Percentiles rank a stretch among this genome's conserved stretches.
These are phyloP conservation scores for Drosophila quinaria DNA, from an alignment of 2,888 invertebrate species.

Conservation along the genomic window DNA sequence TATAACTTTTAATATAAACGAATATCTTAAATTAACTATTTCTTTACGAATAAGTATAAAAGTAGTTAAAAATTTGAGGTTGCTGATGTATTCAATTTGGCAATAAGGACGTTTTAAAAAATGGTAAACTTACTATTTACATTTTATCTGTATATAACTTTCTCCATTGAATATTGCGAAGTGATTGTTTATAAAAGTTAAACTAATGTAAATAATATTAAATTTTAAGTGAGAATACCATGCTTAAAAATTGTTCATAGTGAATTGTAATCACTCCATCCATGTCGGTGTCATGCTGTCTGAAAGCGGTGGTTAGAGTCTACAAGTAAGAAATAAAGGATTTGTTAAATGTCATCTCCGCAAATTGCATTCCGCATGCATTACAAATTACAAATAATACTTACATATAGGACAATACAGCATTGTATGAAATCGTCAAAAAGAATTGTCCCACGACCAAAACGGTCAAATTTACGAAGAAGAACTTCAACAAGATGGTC, in stretches of 20 bases:
- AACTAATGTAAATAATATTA: constrained; percentile 78
- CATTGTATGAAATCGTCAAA: constrained; percentile 99
- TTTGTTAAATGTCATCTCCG: background rate
- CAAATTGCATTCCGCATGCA: background rate
- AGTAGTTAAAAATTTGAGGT: constrained; percentile 9
- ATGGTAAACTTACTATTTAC: constrained; percentile 35
- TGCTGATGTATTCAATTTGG: constrained; percentile 15
- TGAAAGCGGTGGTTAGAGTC: constrained; percentile 96
- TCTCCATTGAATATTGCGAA: constrained; percentile 7
- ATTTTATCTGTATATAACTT: constrained; percentile 28
- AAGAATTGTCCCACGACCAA: constrained; percentile 94
- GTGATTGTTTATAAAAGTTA: constrained; percentile 5
- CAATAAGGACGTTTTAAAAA: constrained; percentile 5
- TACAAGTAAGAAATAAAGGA: constrained; percentile 85
- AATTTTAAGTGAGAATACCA: constrained; percentile 94
- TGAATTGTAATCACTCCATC: constrained; percentile 97
- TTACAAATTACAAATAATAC: constrained; percentile 3
- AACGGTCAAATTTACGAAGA: constrained; percentile 97
- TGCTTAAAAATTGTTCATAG: constrained; percentile 97
- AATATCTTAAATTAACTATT: constrained; percentile 1
- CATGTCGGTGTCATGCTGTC: constrained; percentile 95
- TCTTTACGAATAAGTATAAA: background rate
- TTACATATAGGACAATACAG: constrained; percentile 89
- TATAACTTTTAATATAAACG: background rate
- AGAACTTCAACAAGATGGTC: constrained; percentile 93